Evolutionary conservation across 2,797 vertebrate species (phyloP).

Genomic region (Lophotriccus pileatus): DNA sequence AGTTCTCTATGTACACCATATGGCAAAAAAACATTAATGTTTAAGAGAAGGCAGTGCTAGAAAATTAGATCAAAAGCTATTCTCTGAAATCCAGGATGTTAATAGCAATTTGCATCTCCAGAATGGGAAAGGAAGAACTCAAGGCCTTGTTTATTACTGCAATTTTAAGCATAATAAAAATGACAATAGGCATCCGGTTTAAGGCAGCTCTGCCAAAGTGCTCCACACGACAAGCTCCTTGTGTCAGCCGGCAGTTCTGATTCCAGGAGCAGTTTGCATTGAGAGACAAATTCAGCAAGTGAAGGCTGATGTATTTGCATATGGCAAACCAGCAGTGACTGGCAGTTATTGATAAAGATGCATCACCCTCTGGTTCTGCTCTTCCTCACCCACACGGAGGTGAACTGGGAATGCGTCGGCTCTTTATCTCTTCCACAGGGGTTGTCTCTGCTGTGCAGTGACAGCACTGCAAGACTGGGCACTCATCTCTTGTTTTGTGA

Average conservation of each 20-base stretch:
- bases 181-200: not conserved
- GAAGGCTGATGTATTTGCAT: constrained; percentile 77
- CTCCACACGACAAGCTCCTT: not conserved
- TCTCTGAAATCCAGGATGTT: not conserved
- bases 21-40: not conserved
- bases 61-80: not conserved
- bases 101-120: constrained; percentile 1
- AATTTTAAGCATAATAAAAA: constrained; percentile 28
- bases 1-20: not conserved
- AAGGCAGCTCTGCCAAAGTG: not conserved
- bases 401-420: not conserved
- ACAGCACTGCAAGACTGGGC: not conserved
- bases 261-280: constrained; percentile 73
- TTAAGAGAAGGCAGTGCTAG: not conserved
- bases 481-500: not conserved
- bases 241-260: constrained; percentile 67
- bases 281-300: constrained; percentile 76
- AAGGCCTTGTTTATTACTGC: constrained; percentile 21
- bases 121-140: not conserved
- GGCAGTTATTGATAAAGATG: constrained; percentile 79
- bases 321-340: constrained; percentile 70
- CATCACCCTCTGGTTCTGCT: constrained; percentile 65
- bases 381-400: not conserved
- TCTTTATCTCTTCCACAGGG: constrained; percentile 44
- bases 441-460: constrained; percentile 13